Percentiles rank a stretch among this genome's conserved stretches.
These are phyloP conservation scores for Machimus rusticus DNA, from an alignment of 2,888 invertebrate species.

Conservation along the genomic window DNA sequence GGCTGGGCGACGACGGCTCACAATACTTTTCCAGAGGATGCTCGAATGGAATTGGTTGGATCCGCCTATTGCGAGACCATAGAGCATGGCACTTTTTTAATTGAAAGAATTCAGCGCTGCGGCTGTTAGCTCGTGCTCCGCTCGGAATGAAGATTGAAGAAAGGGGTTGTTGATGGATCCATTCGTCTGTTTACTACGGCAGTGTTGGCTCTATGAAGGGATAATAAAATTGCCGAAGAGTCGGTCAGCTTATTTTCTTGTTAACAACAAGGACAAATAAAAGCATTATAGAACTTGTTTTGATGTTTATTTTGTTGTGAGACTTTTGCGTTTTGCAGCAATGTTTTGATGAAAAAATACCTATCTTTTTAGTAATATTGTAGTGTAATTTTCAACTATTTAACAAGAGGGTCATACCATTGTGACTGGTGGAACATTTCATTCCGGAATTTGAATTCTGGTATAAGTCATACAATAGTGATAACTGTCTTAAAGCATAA, in stretches of 20 bases:
- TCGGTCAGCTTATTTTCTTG: background rate
- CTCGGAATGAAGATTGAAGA: background rate
- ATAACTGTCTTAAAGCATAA: too few relatives aligned
- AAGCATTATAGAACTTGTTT: background rate
- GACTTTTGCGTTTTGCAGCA: background rate
- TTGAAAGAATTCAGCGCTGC: background rate
- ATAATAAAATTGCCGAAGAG: background rate
- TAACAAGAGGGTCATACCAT: too few relatives aligned
- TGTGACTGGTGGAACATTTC: too few relatives aligned
- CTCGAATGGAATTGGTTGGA: background rate
- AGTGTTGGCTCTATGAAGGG: background rate
- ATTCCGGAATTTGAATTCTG: too few relatives aligned
- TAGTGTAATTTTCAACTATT: background rate
- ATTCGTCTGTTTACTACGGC: background rate
- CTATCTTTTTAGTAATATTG: background rate
- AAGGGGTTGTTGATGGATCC: background rate
- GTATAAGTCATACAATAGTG: too few relatives aligned
- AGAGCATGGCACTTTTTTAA: slow-evolving; percentile 5
- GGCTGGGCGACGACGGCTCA: background rate
- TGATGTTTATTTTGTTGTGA: background rate
- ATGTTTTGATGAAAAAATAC: background rate
- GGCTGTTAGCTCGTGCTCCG: slow-evolving; percentile 10
- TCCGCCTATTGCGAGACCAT: background rate
- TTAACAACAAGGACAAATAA: background rate
- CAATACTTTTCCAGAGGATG: background rate